Base-by-base conservation (phyloP, 1,140 invertebrate genomes). In the Penaeus chinensis region DNA sequence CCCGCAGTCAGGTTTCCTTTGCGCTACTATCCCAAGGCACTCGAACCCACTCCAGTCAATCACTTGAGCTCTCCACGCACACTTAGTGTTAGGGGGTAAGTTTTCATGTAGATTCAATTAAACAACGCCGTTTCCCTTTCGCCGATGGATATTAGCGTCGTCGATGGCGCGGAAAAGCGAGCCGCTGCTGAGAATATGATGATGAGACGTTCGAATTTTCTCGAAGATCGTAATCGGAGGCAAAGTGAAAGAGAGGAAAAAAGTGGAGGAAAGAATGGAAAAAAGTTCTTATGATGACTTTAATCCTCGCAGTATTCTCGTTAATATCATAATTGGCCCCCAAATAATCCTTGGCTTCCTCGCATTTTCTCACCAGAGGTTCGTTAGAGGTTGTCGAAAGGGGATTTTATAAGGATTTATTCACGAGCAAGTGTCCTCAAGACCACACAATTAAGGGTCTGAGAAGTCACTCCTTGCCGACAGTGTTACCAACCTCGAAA, bases 81-180 rank as follows among this genome's bases (percentile, higher is more conserved):
- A 71, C 85, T 87, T 60, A 19, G 47, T 27, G 42, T 47, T 42
- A 37, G 32, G 54, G 27, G 42, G 60, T 54, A 82, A 87, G 85
- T 82, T 82, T 87, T 76, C 79, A 77, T 87, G 79, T 82, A 82
- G 76, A 87, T 87, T 87, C 80, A 87, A 87, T 87, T 87, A 87
- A 82, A 82, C 85, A 87, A 61, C 66, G 65, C 47, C 13, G 47
- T 60, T n/a, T 62, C 60, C 42, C 54, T 37, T 54, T 69, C 63
- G 8, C n/a, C 54, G 54, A 54, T 54, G 54, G 54, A 13, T 54
- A 54, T 54, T 54, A 54, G 54, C 54, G 54, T 54, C 54, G 54
- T 54, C 54, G 54, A 13, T 54, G 54, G 54, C 54, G 54, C 54
- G 16, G 54, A 54, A 54, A 54, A 54, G 54, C 54, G 54, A 54